Evolutionary conservation across 2,797 vertebrate species (phyloP).

Genomic region (Gallirallus australis): DNA sequence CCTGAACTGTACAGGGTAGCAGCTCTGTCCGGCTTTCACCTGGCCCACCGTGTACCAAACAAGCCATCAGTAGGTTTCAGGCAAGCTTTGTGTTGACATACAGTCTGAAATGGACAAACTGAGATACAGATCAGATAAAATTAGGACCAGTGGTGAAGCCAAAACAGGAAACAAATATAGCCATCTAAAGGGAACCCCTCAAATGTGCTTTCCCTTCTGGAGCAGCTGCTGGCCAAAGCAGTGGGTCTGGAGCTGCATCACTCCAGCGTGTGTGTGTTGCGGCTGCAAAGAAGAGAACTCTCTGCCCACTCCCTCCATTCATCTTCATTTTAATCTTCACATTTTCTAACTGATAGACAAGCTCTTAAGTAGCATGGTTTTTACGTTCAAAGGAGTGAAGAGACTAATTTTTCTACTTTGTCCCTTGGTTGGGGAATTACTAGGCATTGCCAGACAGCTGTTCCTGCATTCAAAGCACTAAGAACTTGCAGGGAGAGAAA

Average conservation of each 20-base stretch:
- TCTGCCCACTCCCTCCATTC: accelerated
- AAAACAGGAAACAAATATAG: neutral
- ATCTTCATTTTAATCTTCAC: neutral
- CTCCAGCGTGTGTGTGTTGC: accelerated
- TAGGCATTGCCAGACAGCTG: neutral
- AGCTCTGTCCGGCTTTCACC: neutral
- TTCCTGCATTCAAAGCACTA: neutral
- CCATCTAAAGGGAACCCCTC: neutral
- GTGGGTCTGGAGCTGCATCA: neutral
- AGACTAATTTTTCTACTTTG: neutral
- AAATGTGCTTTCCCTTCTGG: neutral
- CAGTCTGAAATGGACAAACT: neutral
- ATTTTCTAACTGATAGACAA: neutral
- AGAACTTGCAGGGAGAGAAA: neutral
- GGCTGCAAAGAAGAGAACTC: accelerated
- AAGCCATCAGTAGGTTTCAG: neutral
- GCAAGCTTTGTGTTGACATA: neutral
- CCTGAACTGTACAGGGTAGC: neutral
- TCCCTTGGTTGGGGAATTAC: neutral
- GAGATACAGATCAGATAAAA: neutral
- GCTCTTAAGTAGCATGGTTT: neutral
- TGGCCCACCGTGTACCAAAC: neutral
- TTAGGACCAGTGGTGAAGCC: neutral
- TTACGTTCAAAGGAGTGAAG: neutral
- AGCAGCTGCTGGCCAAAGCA: neutral